These are phyloP conservation scores for Bovichtus diacanthus DNA, from an alignment of 2,797 vertebrate species.

Conservation along the genomic window DNA sequence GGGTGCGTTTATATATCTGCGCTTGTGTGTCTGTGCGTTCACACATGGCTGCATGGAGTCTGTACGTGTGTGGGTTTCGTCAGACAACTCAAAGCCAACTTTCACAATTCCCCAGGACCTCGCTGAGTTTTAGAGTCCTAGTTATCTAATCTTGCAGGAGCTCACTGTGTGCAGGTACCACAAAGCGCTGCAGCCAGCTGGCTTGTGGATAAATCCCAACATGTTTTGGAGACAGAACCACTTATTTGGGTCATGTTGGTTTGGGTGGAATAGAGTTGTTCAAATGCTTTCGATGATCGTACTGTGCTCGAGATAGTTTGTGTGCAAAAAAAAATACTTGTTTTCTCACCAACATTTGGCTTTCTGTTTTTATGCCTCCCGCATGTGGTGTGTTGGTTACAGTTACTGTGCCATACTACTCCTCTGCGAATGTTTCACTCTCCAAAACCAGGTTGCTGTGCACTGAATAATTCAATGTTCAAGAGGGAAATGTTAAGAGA, in stretches of 20 bases:
- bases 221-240: conserved; percentile 44
- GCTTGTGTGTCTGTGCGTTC: conserved; percentile 12
- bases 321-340: not conserved
- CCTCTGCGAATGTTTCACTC: conserved; percentile 31
- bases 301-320: conserved; percentile 27
- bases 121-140: conserved; percentile 38
- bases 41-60: conserved; percentile 11
- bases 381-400: conserved; percentile 26
- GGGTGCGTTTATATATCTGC: conserved; percentile 30
- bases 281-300: conserved; percentile 33
- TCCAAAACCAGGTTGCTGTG: conserved; percentile 50
- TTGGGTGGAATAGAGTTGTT: conserved; percentile 44
- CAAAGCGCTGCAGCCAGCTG: conserved; percentile 50
- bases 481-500: conserved; percentile 45
- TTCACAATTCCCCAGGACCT: conserved; percentile 54
- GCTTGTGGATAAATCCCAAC: conserved; percentile 53
- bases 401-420: conserved; percentile 32
- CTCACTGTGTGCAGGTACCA: conserved; percentile 63
- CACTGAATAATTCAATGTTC: conserved; percentile 64
- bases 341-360: conserved; percentile 3
- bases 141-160: conserved; percentile 70
- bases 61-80: conserved; percentile 34
- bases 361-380: not conserved
- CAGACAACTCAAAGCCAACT: conserved; percentile 44
- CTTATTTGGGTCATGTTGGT: conserved; percentile 65